Evolutionary conservation across 37 sponge, comb jelly and placozoan genomes (phyloP).

Genomic region (Halichondria panicea): DNA sequence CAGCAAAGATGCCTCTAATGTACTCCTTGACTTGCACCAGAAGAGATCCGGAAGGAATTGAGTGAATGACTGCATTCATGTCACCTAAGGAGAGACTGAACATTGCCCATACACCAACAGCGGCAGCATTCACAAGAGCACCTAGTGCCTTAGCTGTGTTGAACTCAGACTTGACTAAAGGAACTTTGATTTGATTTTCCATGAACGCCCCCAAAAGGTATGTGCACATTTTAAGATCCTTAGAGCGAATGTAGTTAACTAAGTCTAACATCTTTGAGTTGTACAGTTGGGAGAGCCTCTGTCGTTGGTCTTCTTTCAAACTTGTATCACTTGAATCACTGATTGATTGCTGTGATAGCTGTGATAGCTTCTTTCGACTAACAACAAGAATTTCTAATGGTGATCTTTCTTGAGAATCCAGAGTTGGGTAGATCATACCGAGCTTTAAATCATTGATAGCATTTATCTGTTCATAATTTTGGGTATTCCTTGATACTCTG

Average conservation of each 20-base stretch:
- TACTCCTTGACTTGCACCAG: conserved; percentile 42
- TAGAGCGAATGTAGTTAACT: conserved; percentile 8
- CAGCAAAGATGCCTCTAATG: conserved; percentile 30
- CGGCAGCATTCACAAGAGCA: conserved; percentile 5
- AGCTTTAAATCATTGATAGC: conserved; percentile 3
- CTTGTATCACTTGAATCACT: too few relatives aligned
- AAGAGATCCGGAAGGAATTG: conserved; percentile 3
- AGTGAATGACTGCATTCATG: conserved; percentile 17
- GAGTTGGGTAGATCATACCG: not conserved
- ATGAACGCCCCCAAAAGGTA: conserved; percentile 57
- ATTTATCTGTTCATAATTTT: not conserved
- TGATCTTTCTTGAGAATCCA: not conserved
- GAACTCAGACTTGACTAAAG: conserved; percentile 37
- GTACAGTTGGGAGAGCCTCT: conserved; percentile 11
- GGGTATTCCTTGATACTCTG: not conserved
- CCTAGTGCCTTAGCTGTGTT: conserved; percentile 43
- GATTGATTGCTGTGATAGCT: conserved; percentile 19
- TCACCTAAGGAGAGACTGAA: conserved; percentile 47
- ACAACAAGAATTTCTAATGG: conserved; percentile 8
- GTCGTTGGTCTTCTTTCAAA: too few relatives aligned
- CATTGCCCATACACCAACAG: conserved; percentile 63
- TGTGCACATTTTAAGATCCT: conserved; percentile 28
- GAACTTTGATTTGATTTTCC: conserved; percentile 53
- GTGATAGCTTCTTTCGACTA: conserved; percentile 15
- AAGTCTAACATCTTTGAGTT: conserved; percentile 32